phyloP scores from a whole-genome alignment of 1,140 invertebrate genomes.

The Panagrolaimus sp. region DNA sequence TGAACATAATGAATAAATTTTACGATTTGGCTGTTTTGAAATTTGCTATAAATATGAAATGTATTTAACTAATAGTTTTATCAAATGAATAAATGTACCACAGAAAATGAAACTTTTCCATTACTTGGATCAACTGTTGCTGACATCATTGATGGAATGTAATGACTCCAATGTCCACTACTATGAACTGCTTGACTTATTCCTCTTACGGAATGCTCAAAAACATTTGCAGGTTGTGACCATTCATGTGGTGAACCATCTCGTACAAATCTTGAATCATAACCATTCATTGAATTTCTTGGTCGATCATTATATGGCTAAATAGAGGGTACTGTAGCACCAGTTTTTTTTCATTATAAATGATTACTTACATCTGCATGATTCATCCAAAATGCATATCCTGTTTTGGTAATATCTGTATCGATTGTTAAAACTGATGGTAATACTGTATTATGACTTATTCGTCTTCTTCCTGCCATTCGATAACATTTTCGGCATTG shows the following conservation, averaged over 20 bases:
- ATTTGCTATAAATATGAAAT: constrained; percentile 1
- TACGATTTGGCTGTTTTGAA: not conserved
- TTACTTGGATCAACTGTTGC: not conserved
- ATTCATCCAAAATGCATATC: not conserved
- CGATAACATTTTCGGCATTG: not conserved
- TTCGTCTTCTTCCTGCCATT: not conserved
- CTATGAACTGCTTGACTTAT: not conserved
- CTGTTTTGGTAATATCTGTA: not conserved
- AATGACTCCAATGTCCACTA: not conserved
- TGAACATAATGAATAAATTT: not conserved
- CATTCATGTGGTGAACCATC: not conserved
- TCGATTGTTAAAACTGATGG: not conserved
- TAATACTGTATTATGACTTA: not conserved
- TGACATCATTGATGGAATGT: not conserved
- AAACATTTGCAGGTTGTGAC: not conserved
- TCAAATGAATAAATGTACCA: not conserved
- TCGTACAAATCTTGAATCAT: not conserved
- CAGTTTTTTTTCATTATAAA: not conserved
- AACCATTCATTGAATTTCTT: not conserved
- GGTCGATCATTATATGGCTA: not conserved
- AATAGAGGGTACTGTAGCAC: not conserved
- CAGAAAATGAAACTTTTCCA: not conserved
- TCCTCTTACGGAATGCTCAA: not conserved
- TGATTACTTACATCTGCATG: constrained; percentile 2
- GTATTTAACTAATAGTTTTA: not conserved